These are phyloP conservation scores for Parazoanthus atlanticus DNA, from an alignment of 92 coral and sea anemone species.

Conservation along the genomic window DNA sequence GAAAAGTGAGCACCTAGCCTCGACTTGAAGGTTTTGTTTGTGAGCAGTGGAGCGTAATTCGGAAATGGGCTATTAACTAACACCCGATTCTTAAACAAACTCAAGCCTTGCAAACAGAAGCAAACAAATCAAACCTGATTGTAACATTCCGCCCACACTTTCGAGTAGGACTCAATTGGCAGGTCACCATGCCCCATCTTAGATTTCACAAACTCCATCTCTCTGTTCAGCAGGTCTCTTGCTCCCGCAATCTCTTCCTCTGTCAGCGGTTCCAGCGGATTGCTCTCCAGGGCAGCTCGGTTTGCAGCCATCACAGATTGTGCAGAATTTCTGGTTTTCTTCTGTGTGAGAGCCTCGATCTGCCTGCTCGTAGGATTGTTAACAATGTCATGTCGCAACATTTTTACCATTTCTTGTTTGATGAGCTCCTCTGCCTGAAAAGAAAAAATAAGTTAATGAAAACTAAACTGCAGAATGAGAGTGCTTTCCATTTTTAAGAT, in stretches of 20 bases:
- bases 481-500: not conserved
- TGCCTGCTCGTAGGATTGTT: constrained; percentile 84
- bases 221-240: constrained; percentile 64
- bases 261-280: constrained; percentile 79
- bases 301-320: constrained; percentile 88
- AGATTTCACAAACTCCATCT: constrained; percentile 87
- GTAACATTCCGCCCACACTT: constrained; percentile 98
- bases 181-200: constrained; percentile 95
- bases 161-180: constrained; percentile 92
- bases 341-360: constrained; percentile 88
- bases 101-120: not conserved
- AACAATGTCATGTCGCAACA: constrained; percentile 91
- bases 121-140: constrained; percentile 64
- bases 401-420: constrained; percentile 91
- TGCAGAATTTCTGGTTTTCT: constrained; percentile 79
- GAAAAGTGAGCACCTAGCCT: no score
- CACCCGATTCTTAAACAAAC: no score
- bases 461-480: not conserved
- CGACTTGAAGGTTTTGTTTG: no score
- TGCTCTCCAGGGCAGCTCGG: constrained; percentile 77
- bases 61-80: no score
- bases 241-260: constrained; percentile 88
- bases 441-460: not conserved
- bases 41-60: no score
- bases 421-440: constrained; percentile 94